A percentile compares a stretch with the other conserved stretches of the same genome.
Evolutionary conservation across 2,797 vertebrate species (phyloP).

Genomic region (Neosilurus hyrtlii): DNA sequence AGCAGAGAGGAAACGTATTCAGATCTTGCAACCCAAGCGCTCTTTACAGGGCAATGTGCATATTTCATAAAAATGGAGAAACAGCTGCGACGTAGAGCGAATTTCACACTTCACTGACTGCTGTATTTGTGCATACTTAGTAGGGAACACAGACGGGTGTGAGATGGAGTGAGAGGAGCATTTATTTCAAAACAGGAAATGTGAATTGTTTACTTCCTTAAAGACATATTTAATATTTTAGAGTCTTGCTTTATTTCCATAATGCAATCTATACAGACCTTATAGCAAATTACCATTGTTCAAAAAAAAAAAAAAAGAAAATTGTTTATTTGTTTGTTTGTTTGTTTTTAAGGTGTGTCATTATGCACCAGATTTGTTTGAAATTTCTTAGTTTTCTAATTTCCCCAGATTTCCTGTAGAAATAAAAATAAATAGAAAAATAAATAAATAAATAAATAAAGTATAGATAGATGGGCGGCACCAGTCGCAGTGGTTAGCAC

Average conservation of each 20-base stretch:
- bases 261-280: background rate
- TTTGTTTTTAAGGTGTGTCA: background rate
- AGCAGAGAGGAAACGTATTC: constrained; percentile 37
- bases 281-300: background rate
- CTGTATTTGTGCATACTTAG: constrained; percentile 26
- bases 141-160: background rate
- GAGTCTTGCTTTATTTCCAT: background rate
- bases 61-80: constrained; percentile 49
- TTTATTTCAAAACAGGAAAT: background rate
- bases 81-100: constrained; percentile 33
- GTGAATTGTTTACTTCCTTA: background rate
- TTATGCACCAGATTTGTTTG: too few relatives aligned
- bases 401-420: background rate
- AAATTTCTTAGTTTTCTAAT: background rate
- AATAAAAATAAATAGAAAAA: background rate
- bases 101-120: constrained; percentile 33
- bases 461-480: background rate
- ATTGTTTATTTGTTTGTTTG: too few relatives aligned
- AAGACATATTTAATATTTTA: background rate
- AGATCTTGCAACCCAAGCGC: constrained; percentile 36
- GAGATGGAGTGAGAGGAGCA: background rate
- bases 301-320: background rate
- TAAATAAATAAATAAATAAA: background rate
- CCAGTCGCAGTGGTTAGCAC: background rate
- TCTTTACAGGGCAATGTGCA: constrained; percentile 35